phyloP scores from a whole-genome alignment of 1,140 invertebrate species.

The Muscidifurax raptorellus region DNA sequence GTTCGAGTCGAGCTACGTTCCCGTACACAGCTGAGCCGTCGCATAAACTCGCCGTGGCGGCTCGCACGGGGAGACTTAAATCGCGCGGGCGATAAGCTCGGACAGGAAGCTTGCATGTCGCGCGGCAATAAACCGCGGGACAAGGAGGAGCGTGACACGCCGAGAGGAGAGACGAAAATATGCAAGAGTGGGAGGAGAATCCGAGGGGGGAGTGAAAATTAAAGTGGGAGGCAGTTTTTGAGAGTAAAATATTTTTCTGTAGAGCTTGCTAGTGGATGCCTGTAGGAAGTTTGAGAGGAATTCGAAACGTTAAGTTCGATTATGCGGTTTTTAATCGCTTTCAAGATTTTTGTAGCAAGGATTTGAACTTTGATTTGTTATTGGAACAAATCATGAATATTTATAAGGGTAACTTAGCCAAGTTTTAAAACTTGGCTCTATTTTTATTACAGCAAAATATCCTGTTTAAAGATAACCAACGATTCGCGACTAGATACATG shows the following conservation, averaged over 20 bases:
- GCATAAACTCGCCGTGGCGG: not conserved
- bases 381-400: no score
- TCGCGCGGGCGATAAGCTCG: conserved; percentile 34
- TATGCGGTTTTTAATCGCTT: no score
- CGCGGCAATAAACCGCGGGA: conserved; percentile 52
- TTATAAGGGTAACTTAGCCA: no score
- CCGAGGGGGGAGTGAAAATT: not conserved
- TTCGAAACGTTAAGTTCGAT: not conserved
- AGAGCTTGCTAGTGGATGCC: no score
- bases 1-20: not conserved
- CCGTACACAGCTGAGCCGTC: not conserved
- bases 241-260: no score
- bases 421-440: no score
- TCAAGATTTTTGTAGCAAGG: no score
- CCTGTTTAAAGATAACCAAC: no score
- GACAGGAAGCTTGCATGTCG: conserved; percentile 55
- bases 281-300: not conserved
- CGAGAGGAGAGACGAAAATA: not conserved
- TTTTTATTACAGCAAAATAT: no score
- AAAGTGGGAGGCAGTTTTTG: not conserved
- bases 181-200: not conserved
- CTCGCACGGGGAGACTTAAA: not conserved
- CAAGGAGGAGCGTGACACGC: not conserved
- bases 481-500: no score
- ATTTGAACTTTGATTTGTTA: no score